Conservation (phyloP, 2,888 invertebrate genomes). For the Drosophila meridiana region DNA sequence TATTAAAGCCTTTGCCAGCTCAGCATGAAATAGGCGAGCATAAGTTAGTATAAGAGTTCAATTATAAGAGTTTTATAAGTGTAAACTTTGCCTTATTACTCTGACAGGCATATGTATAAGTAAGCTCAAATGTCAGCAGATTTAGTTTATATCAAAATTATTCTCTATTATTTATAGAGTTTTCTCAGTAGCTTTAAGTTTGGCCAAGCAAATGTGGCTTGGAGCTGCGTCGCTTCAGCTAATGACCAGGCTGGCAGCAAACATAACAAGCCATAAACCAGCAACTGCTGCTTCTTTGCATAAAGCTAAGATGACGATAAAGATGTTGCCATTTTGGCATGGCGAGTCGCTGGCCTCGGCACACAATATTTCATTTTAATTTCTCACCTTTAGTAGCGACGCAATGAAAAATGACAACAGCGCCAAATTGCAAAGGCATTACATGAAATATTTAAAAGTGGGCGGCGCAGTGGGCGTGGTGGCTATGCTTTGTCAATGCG, state of each 20-base stretch:
- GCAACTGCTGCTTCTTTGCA: background rate
- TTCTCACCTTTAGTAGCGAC: conserved; percentile 19
- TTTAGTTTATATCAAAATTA: background rate
- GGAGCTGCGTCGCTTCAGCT: background rate
- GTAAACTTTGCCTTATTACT: background rate
- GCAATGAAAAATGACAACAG: conserved; percentile 67
- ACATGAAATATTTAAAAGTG: conserved; percentile 65
- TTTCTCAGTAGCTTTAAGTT: background rate
- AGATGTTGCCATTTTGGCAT: conserved; percentile 36
- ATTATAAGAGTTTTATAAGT: conserved; percentile 3
- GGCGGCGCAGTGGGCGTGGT: conserved; percentile 18
- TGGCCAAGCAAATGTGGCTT: background rate
- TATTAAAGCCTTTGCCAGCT: background rate
- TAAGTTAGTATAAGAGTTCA: conserved; percentile 5
- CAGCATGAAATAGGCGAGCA: background rate
- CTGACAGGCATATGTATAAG: background rate
- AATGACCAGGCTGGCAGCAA: conserved; percentile 9
- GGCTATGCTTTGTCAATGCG: conserved; percentile 3
- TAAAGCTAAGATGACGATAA: conserved; percentile 44
- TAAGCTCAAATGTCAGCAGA: background rate
- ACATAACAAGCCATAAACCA: conserved; percentile 17
- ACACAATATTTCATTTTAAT: conserved; percentile 71
- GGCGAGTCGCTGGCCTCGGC: conserved; percentile 5
- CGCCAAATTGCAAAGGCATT: conserved; percentile 70
- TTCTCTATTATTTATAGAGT: background rate